Evolutionary conservation across 2,113 vertebrate genomes (phyloP).

Genomic region (Pseudorectes ferrugineus): DNA sequence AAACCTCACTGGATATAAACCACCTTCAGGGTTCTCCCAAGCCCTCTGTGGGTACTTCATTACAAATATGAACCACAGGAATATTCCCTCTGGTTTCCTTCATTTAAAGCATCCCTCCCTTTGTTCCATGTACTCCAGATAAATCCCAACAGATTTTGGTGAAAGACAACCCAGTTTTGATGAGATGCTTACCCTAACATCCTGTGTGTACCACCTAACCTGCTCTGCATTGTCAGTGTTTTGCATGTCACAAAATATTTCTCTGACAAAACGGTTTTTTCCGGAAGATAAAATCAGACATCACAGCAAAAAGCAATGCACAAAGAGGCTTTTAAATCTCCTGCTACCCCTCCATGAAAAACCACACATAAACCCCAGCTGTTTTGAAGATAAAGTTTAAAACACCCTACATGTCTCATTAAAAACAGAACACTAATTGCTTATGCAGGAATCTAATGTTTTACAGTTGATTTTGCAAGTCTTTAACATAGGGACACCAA

Average conservation of each 20-base stretch:
- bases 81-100: not conserved
- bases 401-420: not conserved
- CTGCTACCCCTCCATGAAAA: not conserved
- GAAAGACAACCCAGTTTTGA: not conserved
- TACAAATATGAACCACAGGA: not conserved
- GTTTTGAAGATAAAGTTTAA: not conserved
- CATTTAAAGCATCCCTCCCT: not conserved
- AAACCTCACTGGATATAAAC: not conserved
- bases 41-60: not conserved
- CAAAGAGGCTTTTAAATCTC: not conserved
- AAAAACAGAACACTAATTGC: not conserved
- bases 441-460: not conserved
- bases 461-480: not conserved
- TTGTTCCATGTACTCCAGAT: accelerated
- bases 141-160: not conserved
- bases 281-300: not conserved
- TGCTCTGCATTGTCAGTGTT: not conserved
- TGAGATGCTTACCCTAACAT: not conserved
- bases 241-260: not conserved
- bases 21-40: not conserved
- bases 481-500: not conserved
- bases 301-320: not conserved
- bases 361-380: not conserved
- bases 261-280: not conserved
- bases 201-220: not conserved